These are phyloP conservation scores for Phytoseiulus persimilis DNA, from an alignment of 2,888 invertebrate genomes.

Conservation along the genomic window DNA sequence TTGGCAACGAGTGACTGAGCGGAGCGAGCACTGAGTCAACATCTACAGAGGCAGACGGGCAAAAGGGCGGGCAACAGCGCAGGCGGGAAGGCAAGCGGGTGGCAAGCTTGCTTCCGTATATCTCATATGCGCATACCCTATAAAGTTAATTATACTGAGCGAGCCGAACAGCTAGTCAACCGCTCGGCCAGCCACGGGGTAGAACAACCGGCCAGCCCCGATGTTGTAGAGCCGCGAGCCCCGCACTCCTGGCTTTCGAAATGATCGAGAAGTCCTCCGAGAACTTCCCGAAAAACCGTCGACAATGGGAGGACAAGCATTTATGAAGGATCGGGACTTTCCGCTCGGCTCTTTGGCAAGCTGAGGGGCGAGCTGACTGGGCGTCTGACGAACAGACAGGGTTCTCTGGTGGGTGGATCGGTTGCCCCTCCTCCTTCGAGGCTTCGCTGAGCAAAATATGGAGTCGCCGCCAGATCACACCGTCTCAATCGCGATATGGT, in stretches of 20 bases:
- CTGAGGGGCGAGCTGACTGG: not conserved
- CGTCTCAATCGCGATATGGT: conserved; percentile 5
- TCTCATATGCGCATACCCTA: conserved; percentile 39
- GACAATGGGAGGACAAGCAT: no score
- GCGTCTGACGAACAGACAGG: not conserved
- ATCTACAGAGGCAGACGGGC: not conserved
- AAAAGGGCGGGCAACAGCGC: not conserved
- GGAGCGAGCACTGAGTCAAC: not conserved
- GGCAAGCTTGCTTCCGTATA: not conserved
- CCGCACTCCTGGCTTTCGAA: not conserved
- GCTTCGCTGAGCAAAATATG: not conserved
- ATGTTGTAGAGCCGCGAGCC: no score
- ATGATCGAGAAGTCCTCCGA: not conserved
- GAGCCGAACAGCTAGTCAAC: not conserved
- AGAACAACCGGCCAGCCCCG: not conserved
- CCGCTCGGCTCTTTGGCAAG: not conserved
- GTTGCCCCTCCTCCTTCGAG: not conserved
- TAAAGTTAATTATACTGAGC: conserved; percentile 32
- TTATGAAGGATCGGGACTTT: not conserved
- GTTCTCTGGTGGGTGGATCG: not conserved
- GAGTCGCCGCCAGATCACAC: conserved; percentile 5
- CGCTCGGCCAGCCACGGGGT: not conserved
- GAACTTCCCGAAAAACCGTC: no score
- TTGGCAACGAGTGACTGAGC: not conserved
- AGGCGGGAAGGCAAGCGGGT: not conserved